These are phyloP conservation scores for Rousettus leschenaultii DNA, from an alignment of 2,113 vertebrate species.

Conservation along the genomic window DNA sequence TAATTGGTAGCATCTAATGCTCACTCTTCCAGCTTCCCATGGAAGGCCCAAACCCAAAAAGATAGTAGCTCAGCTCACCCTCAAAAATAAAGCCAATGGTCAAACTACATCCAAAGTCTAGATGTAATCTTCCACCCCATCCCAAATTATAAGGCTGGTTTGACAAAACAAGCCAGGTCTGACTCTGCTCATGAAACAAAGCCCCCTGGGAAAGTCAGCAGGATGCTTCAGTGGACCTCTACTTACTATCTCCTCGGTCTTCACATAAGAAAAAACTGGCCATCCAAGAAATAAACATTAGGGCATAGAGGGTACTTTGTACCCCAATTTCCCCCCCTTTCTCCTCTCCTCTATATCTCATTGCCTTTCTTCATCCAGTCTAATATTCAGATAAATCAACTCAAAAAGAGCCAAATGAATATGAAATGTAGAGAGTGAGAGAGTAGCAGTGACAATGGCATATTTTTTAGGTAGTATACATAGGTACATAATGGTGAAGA, in stretches of 20 bases:
- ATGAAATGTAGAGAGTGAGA: neutral
- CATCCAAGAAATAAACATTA: neutral
- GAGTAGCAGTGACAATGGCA: neutral
- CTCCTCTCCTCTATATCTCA: neutral
- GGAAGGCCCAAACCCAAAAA: neutral
- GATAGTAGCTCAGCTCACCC: neutral
- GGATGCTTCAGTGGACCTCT: neutral
- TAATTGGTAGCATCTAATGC: neutral
- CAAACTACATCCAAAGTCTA: neutral
- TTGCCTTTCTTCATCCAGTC: neutral
- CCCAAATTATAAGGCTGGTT: neutral
- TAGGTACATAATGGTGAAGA: neutral
- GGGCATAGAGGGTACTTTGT: neutral
- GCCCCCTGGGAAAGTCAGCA: neutral
- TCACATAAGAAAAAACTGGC: neutral
- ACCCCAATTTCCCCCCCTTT: neutral
- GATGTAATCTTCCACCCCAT: neutral
- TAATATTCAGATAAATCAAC: neutral
- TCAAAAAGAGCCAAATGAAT: neutral
- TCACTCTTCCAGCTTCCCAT: neutral
- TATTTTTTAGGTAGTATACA: neutral
- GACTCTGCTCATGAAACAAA: neutral
- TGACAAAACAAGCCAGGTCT: neutral
- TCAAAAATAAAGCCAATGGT: neutral
- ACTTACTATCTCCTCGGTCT: too few species aligned